These are phyloP conservation scores for Thereuonema tuberculata DNA, from an alignment of 1,140 invertebrate species.

Conservation along the genomic window DNA sequence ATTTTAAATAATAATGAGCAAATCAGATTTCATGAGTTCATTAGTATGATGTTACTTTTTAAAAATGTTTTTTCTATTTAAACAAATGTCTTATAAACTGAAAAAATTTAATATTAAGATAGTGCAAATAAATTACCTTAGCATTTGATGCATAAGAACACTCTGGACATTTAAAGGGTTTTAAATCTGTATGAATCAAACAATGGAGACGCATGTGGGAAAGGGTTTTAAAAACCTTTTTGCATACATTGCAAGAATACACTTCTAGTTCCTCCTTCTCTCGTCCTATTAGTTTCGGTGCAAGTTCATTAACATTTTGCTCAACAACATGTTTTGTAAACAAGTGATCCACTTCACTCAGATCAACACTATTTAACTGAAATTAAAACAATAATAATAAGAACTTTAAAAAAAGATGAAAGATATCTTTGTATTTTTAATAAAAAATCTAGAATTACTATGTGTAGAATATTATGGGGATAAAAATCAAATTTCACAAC, in stretches of 20 bases:
- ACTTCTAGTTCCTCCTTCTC: constrained; percentile 20
- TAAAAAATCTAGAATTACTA: too few species aligned
- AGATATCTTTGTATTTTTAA: too few species aligned
- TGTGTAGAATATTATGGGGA: too few species aligned
- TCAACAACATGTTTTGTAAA: constrained; percentile 7
- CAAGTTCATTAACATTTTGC: not conserved
- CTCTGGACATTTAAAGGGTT: constrained; percentile 32
- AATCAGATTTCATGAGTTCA: too few species aligned
- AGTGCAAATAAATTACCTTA: constrained; percentile 18
- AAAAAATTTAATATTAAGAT: not conserved
- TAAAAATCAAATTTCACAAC: too few species aligned
- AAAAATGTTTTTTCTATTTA: not conserved
- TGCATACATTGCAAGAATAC: constrained; percentile 30
- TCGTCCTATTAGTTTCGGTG: not conserved
- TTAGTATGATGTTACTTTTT: not conserved
- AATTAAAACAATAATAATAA: not conserved
- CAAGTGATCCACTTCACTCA: constrained; percentile 14
- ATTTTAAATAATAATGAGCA: not conserved
- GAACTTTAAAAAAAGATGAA: not conserved
- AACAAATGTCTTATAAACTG: not conserved
- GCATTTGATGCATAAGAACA: constrained; percentile 30
- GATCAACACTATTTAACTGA: constrained; percentile 15
- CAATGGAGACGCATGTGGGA: constrained; percentile 33
- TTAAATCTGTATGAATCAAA: constrained; percentile 31
- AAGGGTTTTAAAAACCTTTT: constrained; percentile 32